Conservation (phyloP, 2,113 vertebrate genomes). For the Halichoerus grypus region DNA sequence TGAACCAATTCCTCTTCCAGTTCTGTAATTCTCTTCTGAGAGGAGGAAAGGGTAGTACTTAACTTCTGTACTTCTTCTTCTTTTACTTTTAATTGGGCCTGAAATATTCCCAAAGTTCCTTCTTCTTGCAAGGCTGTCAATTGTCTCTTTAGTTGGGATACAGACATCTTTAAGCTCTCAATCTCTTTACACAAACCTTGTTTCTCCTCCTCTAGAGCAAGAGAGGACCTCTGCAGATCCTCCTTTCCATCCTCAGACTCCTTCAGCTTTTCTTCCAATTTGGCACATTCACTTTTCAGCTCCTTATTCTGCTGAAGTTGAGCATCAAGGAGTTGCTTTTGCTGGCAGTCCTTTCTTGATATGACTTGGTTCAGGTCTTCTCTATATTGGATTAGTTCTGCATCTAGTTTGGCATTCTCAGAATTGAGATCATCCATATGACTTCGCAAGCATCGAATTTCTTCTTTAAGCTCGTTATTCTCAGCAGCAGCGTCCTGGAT, state of each 20-base stretch:
- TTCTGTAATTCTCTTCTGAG: conserved; percentile 83
- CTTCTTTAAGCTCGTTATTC: conserved; percentile 95
- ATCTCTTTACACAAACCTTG: conserved; percentile 80
- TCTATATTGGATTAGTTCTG: conserved; percentile 93
- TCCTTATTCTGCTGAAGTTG: conserved; percentile 90
- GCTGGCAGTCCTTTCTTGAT: conserved; percentile 96
- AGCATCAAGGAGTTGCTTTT: conserved; percentile 93
- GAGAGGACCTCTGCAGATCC: conserved; percentile 66
- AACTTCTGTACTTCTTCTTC: conserved; percentile 88
- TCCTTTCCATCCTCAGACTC: conserved; percentile 72
- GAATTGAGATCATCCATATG: conserved; percentile 95
- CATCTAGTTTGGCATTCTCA: conserved; percentile 95
- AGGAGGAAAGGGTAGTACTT: conserved; percentile 87
- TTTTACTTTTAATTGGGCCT: conserved; percentile 86
- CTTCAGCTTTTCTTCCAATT: conserved; percentile 82
- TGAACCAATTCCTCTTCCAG: conserved; percentile 85
- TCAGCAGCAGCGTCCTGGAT: conserved; percentile 97
- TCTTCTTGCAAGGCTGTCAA: conserved; percentile 75
- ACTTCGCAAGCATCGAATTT: conserved; percentile 91
- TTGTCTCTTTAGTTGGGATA: conserved; percentile 78
- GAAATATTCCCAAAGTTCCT: conserved; percentile 59
- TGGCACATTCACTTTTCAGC: conserved; percentile 88
- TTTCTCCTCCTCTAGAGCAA: conserved; percentile 84
- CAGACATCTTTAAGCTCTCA: conserved; percentile 76
- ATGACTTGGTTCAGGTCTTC: conserved; percentile 96